These are phyloP conservation scores for Spheniscus mendiculus DNA, from an alignment of 2,113 vertebrate species.

Conservation along the genomic window DNA sequence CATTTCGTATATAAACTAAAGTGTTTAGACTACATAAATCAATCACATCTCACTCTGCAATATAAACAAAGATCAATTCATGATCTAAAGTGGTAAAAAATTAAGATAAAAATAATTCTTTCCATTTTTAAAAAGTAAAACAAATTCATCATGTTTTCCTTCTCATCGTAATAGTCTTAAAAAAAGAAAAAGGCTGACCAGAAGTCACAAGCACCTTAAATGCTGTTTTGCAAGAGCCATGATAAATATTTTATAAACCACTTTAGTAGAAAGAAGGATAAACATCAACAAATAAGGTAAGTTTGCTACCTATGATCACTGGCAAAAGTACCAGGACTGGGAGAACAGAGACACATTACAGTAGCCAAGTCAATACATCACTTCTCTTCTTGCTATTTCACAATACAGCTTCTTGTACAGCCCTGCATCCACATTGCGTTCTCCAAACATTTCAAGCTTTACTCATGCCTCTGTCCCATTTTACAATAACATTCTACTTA, in stretches of 20 bases:
- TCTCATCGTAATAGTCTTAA: not conserved
- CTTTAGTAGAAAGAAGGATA: not conserved
- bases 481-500: not conserved
- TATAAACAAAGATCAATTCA: not conserved
- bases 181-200: not conserved
- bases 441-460: not conserved
- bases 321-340: not conserved
- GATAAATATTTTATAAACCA: conserved; percentile 35
- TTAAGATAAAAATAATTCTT: not conserved
- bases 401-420: not conserved
- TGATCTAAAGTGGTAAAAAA: not conserved
- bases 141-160: not conserved
- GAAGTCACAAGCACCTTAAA: not conserved
- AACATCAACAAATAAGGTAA: not conserved
- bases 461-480: not conserved
- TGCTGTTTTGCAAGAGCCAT: not conserved
- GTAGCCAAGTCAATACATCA: not conserved
- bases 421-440: not conserved
- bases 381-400: not conserved
- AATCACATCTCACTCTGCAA: not conserved
- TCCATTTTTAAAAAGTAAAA: not conserved
- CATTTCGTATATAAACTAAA: not conserved
- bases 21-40: not conserved
- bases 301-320: not conserved
- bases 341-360: not conserved